These are phyloP conservation scores for Apteryx mantelli DNA, from an alignment of 2,113 vertebrate species.

Conservation along the genomic window DNA sequence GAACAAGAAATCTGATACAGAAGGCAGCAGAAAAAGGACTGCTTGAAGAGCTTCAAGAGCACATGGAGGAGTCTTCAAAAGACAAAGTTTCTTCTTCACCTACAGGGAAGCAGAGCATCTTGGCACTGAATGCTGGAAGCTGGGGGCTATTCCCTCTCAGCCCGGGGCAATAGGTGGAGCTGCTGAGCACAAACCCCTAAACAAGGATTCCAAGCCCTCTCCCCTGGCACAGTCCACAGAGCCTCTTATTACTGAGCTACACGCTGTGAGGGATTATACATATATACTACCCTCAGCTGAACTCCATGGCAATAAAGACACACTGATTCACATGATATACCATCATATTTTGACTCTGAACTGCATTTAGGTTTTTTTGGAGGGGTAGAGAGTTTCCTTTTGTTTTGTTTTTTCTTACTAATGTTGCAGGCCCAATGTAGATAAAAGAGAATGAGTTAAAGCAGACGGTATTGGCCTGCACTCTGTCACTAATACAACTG, in stretches of 20 bases:
- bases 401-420: too few relatives aligned
- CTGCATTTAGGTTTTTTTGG: rapidly evolving
- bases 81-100: not conserved
- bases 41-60: not conserved
- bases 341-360: not conserved
- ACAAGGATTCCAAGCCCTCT: not conserved
- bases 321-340: not conserved
- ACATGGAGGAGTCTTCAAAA: not conserved
- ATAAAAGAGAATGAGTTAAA: not conserved
- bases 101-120: not conserved
- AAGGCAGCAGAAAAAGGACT: not conserved
- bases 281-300: not conserved
- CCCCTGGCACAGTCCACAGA: not conserved
- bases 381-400: not conserved
- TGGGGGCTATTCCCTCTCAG: not conserved
- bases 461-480: not conserved
- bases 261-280: not conserved
- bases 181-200: rapidly evolving
- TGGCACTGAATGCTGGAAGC: not conserved
- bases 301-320: rapidly evolving
- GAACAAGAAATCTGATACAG: not conserved
- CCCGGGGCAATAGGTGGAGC: not conserved
- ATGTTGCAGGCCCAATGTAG: not conserved
- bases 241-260: not conserved
- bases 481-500: not conserved